Base-by-base conservation (phyloP, 2,797 vertebrate species). In the Vespertilio murinus region DNA sequence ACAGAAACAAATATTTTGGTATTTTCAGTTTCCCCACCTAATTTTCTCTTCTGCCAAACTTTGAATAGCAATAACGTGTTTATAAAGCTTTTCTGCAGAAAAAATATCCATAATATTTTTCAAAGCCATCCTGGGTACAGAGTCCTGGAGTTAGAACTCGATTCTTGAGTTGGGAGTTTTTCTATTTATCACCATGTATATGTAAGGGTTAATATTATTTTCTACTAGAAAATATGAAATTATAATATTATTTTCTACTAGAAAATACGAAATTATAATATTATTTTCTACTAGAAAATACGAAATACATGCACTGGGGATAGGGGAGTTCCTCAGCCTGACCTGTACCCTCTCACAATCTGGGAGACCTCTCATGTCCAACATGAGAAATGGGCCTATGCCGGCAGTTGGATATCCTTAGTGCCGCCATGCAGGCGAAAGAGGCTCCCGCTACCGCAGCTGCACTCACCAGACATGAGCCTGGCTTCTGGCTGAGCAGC, bases 31-130 rank as follows among this genome's bases (percentile, higher is more conserved):
- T 95, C 16, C 4, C 14, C 13, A 10, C 75, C 9, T 93, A 85
- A 90, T 95, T 88, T 94, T 94, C 45, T 87, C 30, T 33, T 71
- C 47, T 95, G 93, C 52, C 64, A 94, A 82, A 85, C 85, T 35
- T 70, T 71, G 42, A 90, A 81, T 74, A 90, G 23, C 8, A 88
- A 38, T 90, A 5, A 49, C 38, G 7, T 56, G 40, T 85, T 88
- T 74, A 82, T 56, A 92, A 91, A 83, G 70, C 33, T 90, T 82
- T 94, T 71, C 40, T 81, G 47, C 9, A 78, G 69, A 54, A 87
- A 87, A 4, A 14, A 22, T 13, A 23, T n/a, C n/a, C 8, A 13
- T 38, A 79, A 38, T 54, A 71, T 42, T 12, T 96, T 85, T 65
- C 17, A 79, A 13, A 45, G 6, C 3, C 52, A 0, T 45, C 59